These are phyloP conservation scores for Vidua chalybeata DNA, from an alignment of 2,113 vertebrate genomes.

Conservation along the genomic window DNA sequence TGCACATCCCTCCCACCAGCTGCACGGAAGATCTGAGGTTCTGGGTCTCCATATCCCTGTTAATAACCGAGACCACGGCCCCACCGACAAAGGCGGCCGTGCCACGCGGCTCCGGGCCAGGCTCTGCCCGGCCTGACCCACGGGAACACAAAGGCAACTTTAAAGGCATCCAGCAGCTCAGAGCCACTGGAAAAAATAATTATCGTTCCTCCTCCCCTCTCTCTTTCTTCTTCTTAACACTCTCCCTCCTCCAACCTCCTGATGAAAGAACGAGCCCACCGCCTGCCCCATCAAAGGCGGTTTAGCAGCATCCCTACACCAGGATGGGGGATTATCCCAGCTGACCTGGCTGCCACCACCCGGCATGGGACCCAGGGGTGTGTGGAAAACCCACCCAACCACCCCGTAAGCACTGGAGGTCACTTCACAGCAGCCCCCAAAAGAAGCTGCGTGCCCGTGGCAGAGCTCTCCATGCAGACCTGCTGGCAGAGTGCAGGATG, in stretches of 20 bases:
- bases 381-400: background rate
- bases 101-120: background rate
- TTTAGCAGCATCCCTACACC: fast-evolving
- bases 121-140: background rate
- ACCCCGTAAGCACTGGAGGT: background rate
- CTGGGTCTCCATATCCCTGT: background rate
- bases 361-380: fast-evolving
- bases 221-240: background rate
- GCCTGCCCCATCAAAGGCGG: background rate
- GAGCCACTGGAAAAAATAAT: conserved; percentile 17
- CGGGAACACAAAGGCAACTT: background rate
- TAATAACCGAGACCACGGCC: background rate
- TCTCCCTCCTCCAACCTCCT: background rate
- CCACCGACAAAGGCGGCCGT: background rate
- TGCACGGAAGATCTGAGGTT: background rate
- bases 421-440: background rate
- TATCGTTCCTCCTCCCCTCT: conserved; percentile 13
- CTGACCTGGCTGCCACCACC: background rate
- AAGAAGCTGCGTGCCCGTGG: fast-evolving
- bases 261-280: fast-evolving
- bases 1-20: conserved; percentile 5
- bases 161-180: background rate
- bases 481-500: background rate
- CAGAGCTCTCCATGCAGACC: background rate
- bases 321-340: background rate